These are phyloP conservation scores for Lycia hirtaria DNA, from an alignment of 2,888 invertebrate genomes.

Conservation along the genomic window DNA sequence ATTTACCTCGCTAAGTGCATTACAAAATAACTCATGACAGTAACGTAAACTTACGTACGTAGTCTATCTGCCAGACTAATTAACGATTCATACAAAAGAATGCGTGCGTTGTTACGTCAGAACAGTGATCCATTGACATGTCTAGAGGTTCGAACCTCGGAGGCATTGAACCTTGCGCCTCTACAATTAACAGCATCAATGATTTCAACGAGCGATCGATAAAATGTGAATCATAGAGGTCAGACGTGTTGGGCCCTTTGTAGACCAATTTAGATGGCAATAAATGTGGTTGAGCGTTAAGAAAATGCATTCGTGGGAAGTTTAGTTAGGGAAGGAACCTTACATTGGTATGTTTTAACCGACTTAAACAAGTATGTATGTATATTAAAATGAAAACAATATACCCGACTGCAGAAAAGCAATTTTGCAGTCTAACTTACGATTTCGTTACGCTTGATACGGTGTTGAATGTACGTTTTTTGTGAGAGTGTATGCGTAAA, in stretches of 20 bases:
- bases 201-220: conserved; percentile 63
- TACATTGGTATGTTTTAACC: not conserved
- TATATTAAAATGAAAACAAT: too few species aligned
- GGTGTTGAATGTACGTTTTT: too few species aligned
- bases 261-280: conserved; percentile 30
- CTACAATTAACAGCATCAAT: conserved; percentile 24
- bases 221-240: conserved; percentile 61
- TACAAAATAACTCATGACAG: not conserved
- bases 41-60: conserved; percentile 48
- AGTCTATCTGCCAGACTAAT: conserved; percentile 51
- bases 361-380: not conserved
- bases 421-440: too few species aligned
- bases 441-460: too few species aligned
- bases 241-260: conserved; percentile 56
- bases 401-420: too few species aligned
- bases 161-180: conserved; percentile 25
- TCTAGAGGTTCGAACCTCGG: conserved; percentile 16
- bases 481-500: too few species aligned
- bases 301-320: not conserved
- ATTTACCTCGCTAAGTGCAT: not conserved
- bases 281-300: not conserved
- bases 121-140: conserved; percentile 48
- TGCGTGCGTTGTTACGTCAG: conserved; percentile 54
- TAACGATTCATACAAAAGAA: conserved; percentile 59
- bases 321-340: not conserved